Base-by-base conservation (phyloP, 2,113 vertebrate species). In the Otocyon megalotis region DNA sequence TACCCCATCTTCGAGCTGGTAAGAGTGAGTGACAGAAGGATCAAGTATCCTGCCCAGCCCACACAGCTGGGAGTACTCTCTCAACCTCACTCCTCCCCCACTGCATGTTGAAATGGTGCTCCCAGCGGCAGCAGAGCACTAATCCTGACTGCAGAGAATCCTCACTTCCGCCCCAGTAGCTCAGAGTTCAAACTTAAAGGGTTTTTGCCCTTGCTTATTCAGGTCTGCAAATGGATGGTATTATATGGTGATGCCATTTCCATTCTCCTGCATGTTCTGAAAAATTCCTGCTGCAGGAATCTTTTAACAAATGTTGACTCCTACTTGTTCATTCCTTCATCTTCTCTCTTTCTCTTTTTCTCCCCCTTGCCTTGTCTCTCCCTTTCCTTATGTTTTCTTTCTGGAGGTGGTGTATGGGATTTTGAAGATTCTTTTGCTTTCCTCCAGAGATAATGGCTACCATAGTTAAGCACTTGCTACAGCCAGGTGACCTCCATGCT, bases 401-500 rank as follows among this genome's bases (percentile, higher is more conserved):
- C 62, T 85, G 83, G 19, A 96, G 37, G 26, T 35, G 26, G 69
- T 37, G 22, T 43, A 89, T 76, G 17, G 37, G 30, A 48, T 35
- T 76, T 79, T 65, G 24, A 7, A 86, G 22, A 4, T 26, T 74
- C n/a, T 74, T 56, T 67, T 37, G 32, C 74, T 53, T n/a, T 32
- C 20, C 6, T 8, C 12, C 19, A 67, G 72, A 63, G 26, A 65
- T 37, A 58, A 28, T 8, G 37, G 32, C 35, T 19, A 32, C 4
- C 26, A 4, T 14, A 37, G 56, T n/a, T 16, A 69, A 77, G 79
- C 5, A 2, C 24, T 60, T 28, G 1, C 12, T 24, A 8, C 6
- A 9, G 43, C 28, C 3, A 11, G 79, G 4, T 15, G 2, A 11
- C 13, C 0, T 20, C 24, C 28, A 0, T 9, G 54, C 30, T 83